A percentile compares a stretch with the other conserved stretches of the same genome.
phyloP scores from a whole-genome alignment of 2,113 vertebrate species.

The Lethenteron camtschaticum region DNA sequence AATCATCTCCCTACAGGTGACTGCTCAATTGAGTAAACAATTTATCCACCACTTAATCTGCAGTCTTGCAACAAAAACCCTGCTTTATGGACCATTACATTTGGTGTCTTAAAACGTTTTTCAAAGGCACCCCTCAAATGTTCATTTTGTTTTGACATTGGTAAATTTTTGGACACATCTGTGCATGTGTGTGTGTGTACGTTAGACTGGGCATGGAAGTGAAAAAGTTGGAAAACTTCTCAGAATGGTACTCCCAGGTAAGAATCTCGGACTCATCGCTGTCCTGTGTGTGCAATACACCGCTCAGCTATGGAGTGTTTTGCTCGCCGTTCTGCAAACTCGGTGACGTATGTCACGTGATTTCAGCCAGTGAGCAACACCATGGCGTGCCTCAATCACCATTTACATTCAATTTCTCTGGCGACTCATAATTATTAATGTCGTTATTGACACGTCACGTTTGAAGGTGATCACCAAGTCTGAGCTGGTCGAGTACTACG shows the following conservation, averaged over 20 bases:
- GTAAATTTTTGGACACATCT: not conserved
- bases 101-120: not conserved
- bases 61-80: too few relatives aligned
- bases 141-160: not conserved
- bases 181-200: not conserved
- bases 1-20: too few relatives aligned
- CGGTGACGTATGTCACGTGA: too few relatives aligned
- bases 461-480: slow-evolving; percentile 82
- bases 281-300: too few relatives aligned
- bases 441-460: not conserved
- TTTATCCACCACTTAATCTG: too few relatives aligned
- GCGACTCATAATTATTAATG: too few relatives aligned
- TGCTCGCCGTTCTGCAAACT: slow-evolving; percentile 6
- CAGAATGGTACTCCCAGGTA: slow-evolving; percentile 95
- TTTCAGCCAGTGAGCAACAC: too few relatives aligned
- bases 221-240: slow-evolving; percentile 82
- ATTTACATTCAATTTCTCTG: too few relatives aligned
- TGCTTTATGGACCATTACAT: slow-evolving; percentile 1
- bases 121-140: not conserved
- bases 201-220: slow-evolving; percentile 68
- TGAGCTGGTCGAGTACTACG: slow-evolving; percentile 97
- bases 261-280: too few relatives aligned
- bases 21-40: too few relatives aligned
- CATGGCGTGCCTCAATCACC: too few relatives aligned
- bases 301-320: slow-evolving; percentile 1